phyloP scores from a whole-genome alignment of 2,888 invertebrate species.

The Stenodema calcarata region DNA sequence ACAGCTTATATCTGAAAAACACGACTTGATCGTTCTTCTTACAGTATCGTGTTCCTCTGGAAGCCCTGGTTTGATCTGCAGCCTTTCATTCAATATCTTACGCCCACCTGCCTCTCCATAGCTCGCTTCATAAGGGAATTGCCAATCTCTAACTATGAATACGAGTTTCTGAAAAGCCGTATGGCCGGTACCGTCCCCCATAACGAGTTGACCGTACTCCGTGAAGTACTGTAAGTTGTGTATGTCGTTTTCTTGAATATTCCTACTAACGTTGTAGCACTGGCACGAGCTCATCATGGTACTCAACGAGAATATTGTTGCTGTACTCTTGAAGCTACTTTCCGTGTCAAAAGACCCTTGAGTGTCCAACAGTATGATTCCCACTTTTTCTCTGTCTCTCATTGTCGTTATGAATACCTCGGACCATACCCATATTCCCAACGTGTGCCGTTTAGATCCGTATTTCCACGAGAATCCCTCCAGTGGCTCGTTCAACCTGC shows the following conservation, averaged over 20 bases:
- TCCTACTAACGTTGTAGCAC: slow-evolving; percentile 92
- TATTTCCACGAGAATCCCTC: slow-evolving; percentile 94
- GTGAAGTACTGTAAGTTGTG: slow-evolving; percentile 96
- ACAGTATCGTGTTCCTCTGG: neutral
- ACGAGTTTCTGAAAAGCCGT: slow-evolving; percentile 89
- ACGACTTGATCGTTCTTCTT: neutral
- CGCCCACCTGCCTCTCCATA: slow-evolving; percentile 91
- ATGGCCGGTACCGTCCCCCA: slow-evolving; percentile 81
- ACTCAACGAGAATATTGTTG: slow-evolving; percentile 96
- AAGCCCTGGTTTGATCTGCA: slow-evolving; percentile 82
- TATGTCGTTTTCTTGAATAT: slow-evolving; percentile 96
- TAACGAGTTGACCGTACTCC: slow-evolving; percentile 93
- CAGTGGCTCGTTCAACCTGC: slow-evolving; percentile 80
- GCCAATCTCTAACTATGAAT: slow-evolving; percentile 93
- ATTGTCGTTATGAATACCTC: slow-evolving; percentile 83
- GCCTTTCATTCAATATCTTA: slow-evolving; percentile 79
- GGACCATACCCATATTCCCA: slow-evolving; percentile 95
- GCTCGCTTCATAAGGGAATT: slow-evolving; percentile 91
- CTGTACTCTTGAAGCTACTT: slow-evolving; percentile 95
- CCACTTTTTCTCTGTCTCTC: slow-evolving; percentile 76
- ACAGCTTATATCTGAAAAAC: slow-evolving; percentile 6
- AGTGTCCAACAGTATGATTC: slow-evolving; percentile 89
- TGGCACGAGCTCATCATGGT: slow-evolving; percentile 97
- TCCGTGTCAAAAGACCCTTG: slow-evolving; percentile 97
- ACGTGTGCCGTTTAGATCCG: slow-evolving; percentile 91